Base-by-base conservation (phyloP, 2,888 invertebrate genomes). In the Nymphalis polychloros region DNA sequence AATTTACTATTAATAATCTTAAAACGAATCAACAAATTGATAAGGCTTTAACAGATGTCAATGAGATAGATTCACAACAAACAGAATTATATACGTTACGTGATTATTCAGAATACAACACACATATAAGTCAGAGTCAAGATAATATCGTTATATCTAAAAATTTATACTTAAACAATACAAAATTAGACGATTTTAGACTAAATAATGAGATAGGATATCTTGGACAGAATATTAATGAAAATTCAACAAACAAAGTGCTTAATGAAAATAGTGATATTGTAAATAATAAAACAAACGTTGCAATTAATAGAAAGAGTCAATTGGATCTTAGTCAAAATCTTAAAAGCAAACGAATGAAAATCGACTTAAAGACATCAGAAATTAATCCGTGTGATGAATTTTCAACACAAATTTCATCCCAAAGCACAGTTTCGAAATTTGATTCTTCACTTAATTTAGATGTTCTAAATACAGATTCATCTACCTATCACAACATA, bases 91-190 rank as follows among this genome's bases (percentile, higher is more conserved):
- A 77, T 31, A 70, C 61, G 23, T 49, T 72, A 1, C 65, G 69
- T 1, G 72, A 67, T 35, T 71, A 68, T 16, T 69, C 63, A 2
- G 71, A 74, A 46, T 55, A 55, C 23, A 66, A 65, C 20, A 75
- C 76, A 17, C 75, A 78, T 59, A 62, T 76, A 8, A 78, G 77
- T 63, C 75, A 77, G 63, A 78, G 77, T 64, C 77, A 78, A 59
- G 73, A 77, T 13, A 63, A 64, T 66, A 20, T 75, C 6, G 47
- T 72, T 19, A 52, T 76, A 27, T 48, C 64, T 47, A 71, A 69
- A 5, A 69, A 73, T 20, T 64, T 41, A 41, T 41, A 41, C 41
- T 41, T 41, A 41, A 41, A 41, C 13, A 41, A 41, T 41, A 10
- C 41, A 13, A 41, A 41, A 41, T 41, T 13, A 10, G 41, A 41